Evolutionary conservation across 2,113 vertebrate genomes (phyloP).

Genomic region (Aphyosemion australe): DNA sequence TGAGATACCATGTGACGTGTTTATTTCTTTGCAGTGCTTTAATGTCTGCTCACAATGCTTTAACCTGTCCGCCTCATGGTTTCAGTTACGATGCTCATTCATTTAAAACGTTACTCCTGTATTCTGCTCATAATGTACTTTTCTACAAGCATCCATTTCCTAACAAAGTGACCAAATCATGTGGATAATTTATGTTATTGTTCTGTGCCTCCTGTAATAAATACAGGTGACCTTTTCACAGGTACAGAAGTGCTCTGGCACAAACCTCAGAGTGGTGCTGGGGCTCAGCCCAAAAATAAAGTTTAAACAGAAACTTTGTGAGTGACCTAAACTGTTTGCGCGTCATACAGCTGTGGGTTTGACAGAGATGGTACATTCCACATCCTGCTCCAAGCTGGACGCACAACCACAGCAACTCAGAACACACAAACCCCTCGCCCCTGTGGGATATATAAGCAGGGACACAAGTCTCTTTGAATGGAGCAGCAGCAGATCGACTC

Average conservation of each 20-base stretch:
- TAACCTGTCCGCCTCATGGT: too few species aligned
- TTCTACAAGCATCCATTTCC: too few species aligned
- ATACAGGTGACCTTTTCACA: too few species aligned
- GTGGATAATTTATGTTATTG: background rate
- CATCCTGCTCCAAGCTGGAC: slow-evolving; percentile 60
- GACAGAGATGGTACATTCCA: slow-evolving; percentile 67
- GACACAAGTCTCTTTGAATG: slow-evolving; percentile 23
- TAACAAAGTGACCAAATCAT: too few species aligned
- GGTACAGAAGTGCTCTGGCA: background rate
- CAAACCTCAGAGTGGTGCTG: background rate
- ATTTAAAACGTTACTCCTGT: too few species aligned
- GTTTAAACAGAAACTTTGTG: background rate
- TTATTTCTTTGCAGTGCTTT: too few species aligned
- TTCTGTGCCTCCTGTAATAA: too few species aligned
- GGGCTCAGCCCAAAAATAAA: background rate
- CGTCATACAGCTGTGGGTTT: slow-evolving; percentile 40
- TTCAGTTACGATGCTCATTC: too few species aligned
- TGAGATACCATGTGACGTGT: too few species aligned
- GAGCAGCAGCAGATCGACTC: slow-evolving; percentile 38
- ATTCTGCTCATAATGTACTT: too few species aligned
- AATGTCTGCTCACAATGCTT: too few species aligned
- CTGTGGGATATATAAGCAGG: slow-evolving; percentile 61
- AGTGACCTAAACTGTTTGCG: slow-evolving; percentile 10
- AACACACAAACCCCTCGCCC: slow-evolving; percentile 23
- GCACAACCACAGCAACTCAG: slow-evolving; percentile 41